Evolutionary conservation across 2,113 vertebrate species (phyloP), one percentile per base, ranked within the genome.

Genomic region (Nesogale talazaci): DNA sequence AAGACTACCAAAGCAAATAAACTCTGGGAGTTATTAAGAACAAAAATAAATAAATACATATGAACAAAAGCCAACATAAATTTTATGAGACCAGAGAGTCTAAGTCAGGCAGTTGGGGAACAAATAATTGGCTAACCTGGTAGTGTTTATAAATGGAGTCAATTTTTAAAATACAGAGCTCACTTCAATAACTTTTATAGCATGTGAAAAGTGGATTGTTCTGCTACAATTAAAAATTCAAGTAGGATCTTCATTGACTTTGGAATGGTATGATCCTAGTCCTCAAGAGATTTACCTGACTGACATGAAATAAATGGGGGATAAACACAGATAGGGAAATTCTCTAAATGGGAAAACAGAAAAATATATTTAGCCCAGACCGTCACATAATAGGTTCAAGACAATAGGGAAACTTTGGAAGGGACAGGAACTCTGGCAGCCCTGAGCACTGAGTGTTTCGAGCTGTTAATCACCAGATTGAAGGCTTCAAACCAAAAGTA

Each of bases 1-100:
- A 83, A 70, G 70, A 90, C 6, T 22, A 34, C 31, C 46, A 52
- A 94, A 89, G 9, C n/a, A 90, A 94, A 72, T 86, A 83, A 86
- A 91, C 79, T 17, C 75, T 77, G 22, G 84, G 3, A 57, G 42
- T 40, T 91, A 23, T 59, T n/a, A 89, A 80, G 46, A 52, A 42
- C 7, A 88, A 94, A 94, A 77, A 59, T n/a, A n/a, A n/a, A n/a
- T n/a, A n/a, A n/a, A n/a, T n/a, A n/a, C n/a, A n/a, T n/a, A n/a
- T n/a, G 46, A 52, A 42, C 7, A 88, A 94, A 94, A 77, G 52
- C 27, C 27, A 90, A 56, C 31, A 77, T 9, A 82, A n/a, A n/a
- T 25, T 90, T 91, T 89, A 23, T 74, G n/a, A 65, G 61, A 67
- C 75, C 89, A 91, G 12, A 82, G 74, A 84, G 59, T 56, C 46